phyloP scores from a whole-genome alignment of 2,888 invertebrate species.

The Euproctis similis region DNA sequence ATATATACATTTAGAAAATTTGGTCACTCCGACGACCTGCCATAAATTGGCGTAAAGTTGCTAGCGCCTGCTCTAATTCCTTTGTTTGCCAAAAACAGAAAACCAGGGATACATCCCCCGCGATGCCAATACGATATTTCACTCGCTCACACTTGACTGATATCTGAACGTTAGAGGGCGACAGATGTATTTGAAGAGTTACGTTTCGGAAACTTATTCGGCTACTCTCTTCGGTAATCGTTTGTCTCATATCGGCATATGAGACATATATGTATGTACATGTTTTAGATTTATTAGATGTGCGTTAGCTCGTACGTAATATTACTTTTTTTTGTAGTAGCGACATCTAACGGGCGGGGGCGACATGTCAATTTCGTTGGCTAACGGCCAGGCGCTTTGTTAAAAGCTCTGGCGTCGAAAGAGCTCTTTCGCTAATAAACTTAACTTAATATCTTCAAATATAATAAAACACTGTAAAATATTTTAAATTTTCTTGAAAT shows the following conservation, averaged over 20 bases:
- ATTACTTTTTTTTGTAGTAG: conserved; percentile 31
- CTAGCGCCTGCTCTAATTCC: conserved; percentile 63
- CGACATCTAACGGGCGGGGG: conserved; percentile 47
- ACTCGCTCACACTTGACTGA: conserved; percentile 61
- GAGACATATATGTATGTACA: conserved; percentile 35
- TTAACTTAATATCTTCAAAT: conserved; percentile 27
- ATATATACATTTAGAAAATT: conserved; percentile 55
- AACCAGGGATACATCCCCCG: conserved; percentile 50
- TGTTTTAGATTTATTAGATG: conserved; percentile 38
- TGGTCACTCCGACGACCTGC: conserved; percentile 51
- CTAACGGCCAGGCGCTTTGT: conserved; percentile 53
- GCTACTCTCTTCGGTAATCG: conserved; percentile 37
- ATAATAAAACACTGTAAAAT: no score
- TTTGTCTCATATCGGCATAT: conserved; percentile 34
- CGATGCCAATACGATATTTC: conserved; percentile 53
- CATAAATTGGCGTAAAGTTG: conserved; percentile 57
- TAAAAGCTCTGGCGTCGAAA: conserved; percentile 49
- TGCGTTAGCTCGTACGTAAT: conserved; percentile 31
- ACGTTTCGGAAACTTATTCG: conserved; percentile 28
- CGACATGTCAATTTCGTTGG: conserved; percentile 43
- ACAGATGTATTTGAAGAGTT: conserved; percentile 44
- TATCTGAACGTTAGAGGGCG: conserved; percentile 49
- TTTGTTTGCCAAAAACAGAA: conserved; percentile 70
- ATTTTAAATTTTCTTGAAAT: no score
- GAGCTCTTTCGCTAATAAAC: conserved; percentile 33